These are phyloP conservation scores for Brevipalpus yothersi DNA, from an alignment of 1,140 invertebrate genomes.

Conservation along the genomic window DNA sequence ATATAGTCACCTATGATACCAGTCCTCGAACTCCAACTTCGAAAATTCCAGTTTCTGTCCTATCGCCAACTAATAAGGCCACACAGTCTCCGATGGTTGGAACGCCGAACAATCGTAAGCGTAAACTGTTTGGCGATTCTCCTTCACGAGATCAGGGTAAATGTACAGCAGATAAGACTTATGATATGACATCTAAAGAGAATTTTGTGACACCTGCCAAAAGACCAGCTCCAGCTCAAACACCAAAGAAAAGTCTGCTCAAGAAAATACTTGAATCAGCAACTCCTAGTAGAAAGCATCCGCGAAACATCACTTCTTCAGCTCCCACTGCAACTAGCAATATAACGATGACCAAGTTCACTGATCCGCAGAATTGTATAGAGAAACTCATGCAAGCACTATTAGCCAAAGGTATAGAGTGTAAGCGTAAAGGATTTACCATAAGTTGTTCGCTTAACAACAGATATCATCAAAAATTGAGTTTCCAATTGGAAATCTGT, in stretches of 20 bases:
- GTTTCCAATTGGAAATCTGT: conserved; percentile 59
- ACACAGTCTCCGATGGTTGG: not conserved
- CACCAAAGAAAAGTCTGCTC: conserved; percentile 10
- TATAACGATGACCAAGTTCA: conserved; percentile 8
- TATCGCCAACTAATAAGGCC: not conserved
- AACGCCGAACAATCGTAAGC: not conserved
- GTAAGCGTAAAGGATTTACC: conserved; percentile 9
- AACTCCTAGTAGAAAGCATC: conserved; percentile 4
- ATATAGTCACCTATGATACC: not conserved
- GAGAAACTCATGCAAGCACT: conserved; percentile 5
- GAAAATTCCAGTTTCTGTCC: not conserved
- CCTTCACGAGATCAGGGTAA: not conserved
- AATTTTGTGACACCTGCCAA: not conserved
- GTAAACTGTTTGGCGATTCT: not conserved
- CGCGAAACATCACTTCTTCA: conserved; percentile 1
- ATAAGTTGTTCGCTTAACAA: conserved; percentile 4
- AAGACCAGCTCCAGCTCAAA: not conserved
- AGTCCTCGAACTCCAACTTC: not conserved
- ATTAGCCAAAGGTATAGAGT: conserved; percentile 6
- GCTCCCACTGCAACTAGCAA: conserved; percentile 1
- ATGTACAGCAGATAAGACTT: not conserved
- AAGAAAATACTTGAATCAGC: conserved; percentile 10
- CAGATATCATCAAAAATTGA: conserved; percentile 18
- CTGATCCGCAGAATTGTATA: conserved; percentile 7
- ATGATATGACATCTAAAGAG: not conserved